Evolutionary conservation across 2,113 vertebrate species (phyloP).

Genomic region (Amazona guildingii): DNA sequence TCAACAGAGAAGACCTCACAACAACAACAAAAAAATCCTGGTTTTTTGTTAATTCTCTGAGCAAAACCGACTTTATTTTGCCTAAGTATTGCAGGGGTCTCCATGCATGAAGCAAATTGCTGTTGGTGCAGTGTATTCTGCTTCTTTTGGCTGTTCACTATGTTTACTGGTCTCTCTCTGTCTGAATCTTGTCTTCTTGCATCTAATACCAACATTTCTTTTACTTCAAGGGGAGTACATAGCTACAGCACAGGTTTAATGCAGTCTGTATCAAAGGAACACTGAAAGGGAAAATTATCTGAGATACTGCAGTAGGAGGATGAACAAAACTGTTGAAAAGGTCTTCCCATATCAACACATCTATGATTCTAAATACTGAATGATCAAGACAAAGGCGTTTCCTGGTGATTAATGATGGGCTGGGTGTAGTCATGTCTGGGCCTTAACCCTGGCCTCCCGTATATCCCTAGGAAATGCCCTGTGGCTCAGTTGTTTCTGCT

Average conservation of each 20-base stretch:
- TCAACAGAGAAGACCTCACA: neutral
- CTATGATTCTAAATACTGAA: conserved; percentile 48
- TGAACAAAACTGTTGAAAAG: neutral
- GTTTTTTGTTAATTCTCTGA: neutral
- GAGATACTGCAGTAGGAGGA: neutral
- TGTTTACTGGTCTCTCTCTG: neutral
- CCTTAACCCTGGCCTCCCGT: conserved; percentile 60
- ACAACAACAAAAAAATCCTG: neutral
- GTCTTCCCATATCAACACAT: conserved; percentile 23
- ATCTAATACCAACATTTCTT: neutral
- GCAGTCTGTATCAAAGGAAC: neutral
- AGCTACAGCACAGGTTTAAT: neutral
- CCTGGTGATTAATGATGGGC: conserved; percentile 69
- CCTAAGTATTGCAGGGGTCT: neutral
- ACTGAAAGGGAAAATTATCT: neutral
- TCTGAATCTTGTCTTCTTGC: neutral
- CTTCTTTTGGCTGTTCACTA: neutral
- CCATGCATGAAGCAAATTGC: neutral
- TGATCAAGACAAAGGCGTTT: conserved; percentile 63
- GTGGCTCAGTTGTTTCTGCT: conserved; percentile 57
- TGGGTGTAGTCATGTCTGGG: conserved; percentile 69
- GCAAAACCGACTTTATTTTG: neutral
- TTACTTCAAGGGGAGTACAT: neutral
- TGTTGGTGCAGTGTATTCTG: neutral
- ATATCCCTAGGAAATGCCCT: conserved; percentile 67